A percentile compares a stretch with the other conserved stretches of the same genome.
Evolutionary conservation across 2,113 vertebrate species (phyloP).

Genomic region (Cnemophilus loriae): DNA sequence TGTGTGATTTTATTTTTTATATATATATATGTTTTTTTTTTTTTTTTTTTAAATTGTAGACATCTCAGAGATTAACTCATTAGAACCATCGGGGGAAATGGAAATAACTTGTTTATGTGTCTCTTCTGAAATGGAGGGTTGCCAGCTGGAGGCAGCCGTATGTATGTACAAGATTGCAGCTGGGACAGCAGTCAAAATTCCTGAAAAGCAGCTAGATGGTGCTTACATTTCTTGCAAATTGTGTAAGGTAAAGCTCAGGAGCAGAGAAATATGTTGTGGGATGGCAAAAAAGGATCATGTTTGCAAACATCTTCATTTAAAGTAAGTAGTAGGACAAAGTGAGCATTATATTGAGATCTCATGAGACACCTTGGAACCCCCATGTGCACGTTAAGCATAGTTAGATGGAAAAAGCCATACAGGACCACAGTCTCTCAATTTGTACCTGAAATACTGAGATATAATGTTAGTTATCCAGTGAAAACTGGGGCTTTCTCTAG

Average conservation of each 20-base stretch:
- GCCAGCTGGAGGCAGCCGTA: constrained; percentile 4
- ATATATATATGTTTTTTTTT: no score
- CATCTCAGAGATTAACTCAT: background rate
- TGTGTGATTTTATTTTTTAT: background rate
- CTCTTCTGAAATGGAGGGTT: background rate
- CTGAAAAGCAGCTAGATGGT: background rate
- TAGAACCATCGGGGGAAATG: background rate
- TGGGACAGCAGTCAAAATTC: background rate
- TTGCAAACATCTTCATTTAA: background rate
- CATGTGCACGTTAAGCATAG: background rate
- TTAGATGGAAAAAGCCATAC: background rate
- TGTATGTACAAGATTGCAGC: background rate
- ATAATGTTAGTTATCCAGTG: background rate
- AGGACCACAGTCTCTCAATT: background rate
- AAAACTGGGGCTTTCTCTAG: background rate
- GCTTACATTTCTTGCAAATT: background rate
- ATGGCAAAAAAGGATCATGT: background rate
- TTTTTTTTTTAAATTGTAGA: background rate
- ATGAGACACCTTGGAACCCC: background rate
- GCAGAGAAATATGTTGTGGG: background rate
- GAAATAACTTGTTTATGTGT: background rate
- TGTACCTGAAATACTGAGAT: background rate
- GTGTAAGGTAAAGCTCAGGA: background rate
- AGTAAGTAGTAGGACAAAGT: background rate
- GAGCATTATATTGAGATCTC: background rate